Evolutionary conservation across 30 jellyfish, hydroid and myxozoan genomes (phyloP), one percentile per base, ranked within the genome.

Genomic region (Aurelia sp.): DNA sequence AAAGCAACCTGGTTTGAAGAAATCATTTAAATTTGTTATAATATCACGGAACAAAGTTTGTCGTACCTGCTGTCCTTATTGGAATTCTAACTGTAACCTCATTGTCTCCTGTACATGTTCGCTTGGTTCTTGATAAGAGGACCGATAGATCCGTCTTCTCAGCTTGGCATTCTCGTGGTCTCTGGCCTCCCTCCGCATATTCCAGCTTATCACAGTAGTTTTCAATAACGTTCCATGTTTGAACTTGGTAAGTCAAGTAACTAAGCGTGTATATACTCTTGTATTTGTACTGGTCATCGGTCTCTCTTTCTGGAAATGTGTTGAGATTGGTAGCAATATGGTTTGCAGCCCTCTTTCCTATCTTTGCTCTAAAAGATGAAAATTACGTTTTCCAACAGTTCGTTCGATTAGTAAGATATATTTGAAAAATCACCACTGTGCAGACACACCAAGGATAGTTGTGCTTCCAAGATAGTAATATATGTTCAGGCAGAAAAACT

Each of bases 121-220:
- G 81, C 13, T 70, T 70, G 12, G 30, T 70, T 21, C 63, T 70
- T 30, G 63, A 30, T 13, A 70, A 10, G 19, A 70, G 65, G n/a
- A 59, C 15, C 3, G 61, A n/a, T 38, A 70, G n/a, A 21, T 70
- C 63, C 19, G 81, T 70, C 38, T 70, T 70, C 30, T 70, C 81
- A 4, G 21, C 81, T 70, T 70, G n/a, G 63, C 81, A 70, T 38
- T 70, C 63, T 8, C 63, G 30, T 17, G 81, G 81, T 38, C 63
- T 70, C 63, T 20, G 63, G 63, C 81, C 81, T 20, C 81, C 81
- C 63, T 27, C 81, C 5, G 81, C 81, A 38, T 70, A 70, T n/a
- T 70, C 63, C 63, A 70, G 63, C 63, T 70, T 70, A 70, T 70
- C 63, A 38, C 81, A 70, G 63, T 22, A 70, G 31, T 15, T 38